Conservation (phyloP, 1,140 invertebrate genomes). For the Polyergus mexicanus region DNA sequence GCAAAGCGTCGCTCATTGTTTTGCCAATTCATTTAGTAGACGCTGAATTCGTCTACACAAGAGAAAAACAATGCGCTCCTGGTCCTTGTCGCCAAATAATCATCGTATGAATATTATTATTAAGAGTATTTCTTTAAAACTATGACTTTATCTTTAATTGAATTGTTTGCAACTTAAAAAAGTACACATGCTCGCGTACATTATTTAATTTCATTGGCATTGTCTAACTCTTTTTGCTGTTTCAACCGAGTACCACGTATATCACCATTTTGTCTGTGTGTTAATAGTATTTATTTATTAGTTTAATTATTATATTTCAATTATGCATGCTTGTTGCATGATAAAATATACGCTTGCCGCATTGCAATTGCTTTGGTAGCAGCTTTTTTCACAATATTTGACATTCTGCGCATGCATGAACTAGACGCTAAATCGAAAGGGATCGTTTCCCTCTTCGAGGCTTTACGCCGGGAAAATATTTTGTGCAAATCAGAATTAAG, state of each 20-base stretch:
- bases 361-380: conserved; percentile 60
- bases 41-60: not conserved
- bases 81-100: conserved; percentile 37
- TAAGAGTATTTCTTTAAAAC: conserved; percentile 39
- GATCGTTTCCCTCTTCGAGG: conserved; percentile 26
- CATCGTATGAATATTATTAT: conserved; percentile 41
- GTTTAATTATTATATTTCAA: conserved; percentile 11
- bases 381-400: conserved; percentile 23
- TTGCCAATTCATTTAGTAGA: not conserved
- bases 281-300: not conserved
- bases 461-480: not conserved
- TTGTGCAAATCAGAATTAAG: not conserved
- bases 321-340: conserved; percentile 58
- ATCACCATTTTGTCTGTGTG: not conserved
- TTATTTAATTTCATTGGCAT: conserved; percentile 18
- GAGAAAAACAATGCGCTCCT: conserved; percentile 5
- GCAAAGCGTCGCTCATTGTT: conserved; percentile 22
- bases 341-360: conserved; percentile 11
- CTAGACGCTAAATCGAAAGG: not conserved
- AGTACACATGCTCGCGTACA: not conserved
- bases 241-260: not conserved
- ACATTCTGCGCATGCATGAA: not conserved
- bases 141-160: not conserved
- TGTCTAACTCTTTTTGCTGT: conserved; percentile 15
- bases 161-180: conserved; percentile 6